Evolutionary conservation across 1,140 invertebrate genomes (phyloP).

Genomic region (Aphis gossypii): DNA sequence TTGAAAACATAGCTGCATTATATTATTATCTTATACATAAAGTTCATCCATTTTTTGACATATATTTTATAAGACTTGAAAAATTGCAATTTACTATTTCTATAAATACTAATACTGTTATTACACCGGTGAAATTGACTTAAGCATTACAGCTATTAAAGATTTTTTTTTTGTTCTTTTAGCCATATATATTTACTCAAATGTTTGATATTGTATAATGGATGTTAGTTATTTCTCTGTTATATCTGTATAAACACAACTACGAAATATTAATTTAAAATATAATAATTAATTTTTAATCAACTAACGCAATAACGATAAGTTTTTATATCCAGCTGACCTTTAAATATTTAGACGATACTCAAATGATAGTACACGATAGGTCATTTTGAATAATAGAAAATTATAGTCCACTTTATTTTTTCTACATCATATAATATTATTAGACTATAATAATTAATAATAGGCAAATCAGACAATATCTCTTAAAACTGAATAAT

Average conservation of each 20-base stretch:
- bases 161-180: not conserved
- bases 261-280: not conserved
- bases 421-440: conserved; percentile 1
- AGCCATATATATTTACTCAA: not conserved
- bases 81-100: not conserved
- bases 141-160: no score
- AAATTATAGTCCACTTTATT: not conserved
- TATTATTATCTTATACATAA: not conserved
- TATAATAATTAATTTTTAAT: not conserved
- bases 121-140: not conserved
- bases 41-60: not conserved
- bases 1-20: not conserved
- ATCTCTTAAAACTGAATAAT: not conserved
- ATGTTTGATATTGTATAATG: not conserved
- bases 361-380: not conserved
- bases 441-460: not conserved
- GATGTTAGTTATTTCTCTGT: not conserved
- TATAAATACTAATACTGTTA: not conserved
- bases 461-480: not conserved
- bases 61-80: not conserved
- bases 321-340: not conserved
- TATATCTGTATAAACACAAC: not conserved
- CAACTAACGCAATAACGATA: not conserved
- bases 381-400: not conserved
- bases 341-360: not conserved